Evolutionary conservation across 2,113 vertebrate species (phyloP).

Genomic region (Parus major): DNA sequence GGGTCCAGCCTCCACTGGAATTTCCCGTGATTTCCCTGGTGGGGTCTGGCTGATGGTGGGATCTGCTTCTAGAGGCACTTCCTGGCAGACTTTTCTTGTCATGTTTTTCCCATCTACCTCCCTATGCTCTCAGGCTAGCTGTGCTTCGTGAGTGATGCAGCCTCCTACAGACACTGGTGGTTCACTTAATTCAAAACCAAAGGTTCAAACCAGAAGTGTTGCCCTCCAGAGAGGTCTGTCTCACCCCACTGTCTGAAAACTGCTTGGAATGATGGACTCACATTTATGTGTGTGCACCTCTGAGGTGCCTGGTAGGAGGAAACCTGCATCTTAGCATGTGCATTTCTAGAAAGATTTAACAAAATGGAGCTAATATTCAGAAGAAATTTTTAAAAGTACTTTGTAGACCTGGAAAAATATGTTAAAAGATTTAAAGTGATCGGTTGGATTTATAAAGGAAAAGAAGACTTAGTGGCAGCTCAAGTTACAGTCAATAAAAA

Average conservation of each 20-base stretch:
- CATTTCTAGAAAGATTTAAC: not conserved
- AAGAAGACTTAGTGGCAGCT: conserved; percentile 11
- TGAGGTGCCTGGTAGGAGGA: not conserved
- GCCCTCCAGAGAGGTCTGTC: not conserved
- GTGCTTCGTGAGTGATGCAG: not conserved
- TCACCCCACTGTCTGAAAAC: not conserved
- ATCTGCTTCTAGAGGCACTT: not conserved
- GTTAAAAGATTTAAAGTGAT: not conserved
- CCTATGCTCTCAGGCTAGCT: not conserved
- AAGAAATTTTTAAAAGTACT: not conserved
- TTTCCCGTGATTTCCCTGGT: not conserved
- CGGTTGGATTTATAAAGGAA: not conserved
- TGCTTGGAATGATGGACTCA: not conserved
- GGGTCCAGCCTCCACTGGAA: not conserved
- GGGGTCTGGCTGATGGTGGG: not conserved
- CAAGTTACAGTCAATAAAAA: conserved; percentile 25
- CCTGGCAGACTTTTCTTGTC: not conserved
- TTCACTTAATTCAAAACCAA: not conserved
- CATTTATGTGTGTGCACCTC: not conserved
- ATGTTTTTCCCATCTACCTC: not conserved
- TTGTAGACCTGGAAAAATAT: not conserved
- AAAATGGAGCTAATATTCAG: not conserved
- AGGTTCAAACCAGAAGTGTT: not conserved
- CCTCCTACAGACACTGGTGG: not conserved
- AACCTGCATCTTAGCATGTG: not conserved